Evolutionary conservation across 2,888 invertebrate genomes (phyloP), one percentile per base, ranked within the genome.

Genomic region (Mycalesis mineus): DNA sequence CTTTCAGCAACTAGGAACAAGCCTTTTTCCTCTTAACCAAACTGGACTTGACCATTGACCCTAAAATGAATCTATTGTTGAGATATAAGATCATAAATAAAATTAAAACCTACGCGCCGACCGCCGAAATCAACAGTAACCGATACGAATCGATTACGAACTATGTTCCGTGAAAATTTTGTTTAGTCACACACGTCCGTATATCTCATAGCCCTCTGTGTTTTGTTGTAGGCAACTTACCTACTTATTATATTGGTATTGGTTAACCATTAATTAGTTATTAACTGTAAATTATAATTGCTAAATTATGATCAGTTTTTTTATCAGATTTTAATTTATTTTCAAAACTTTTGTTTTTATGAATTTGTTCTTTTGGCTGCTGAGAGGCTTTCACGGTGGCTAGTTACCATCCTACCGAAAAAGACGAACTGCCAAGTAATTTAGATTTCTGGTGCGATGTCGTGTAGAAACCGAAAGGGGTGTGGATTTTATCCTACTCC

Each of bases 121-220:
- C 17, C 42, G 52, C 55, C 48, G 48, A 53, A 57, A 53, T 53
- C 37, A 28, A 69, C 76, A 70, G 77, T 77, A 73, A 76, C 74
- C 77, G 71, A 71, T 66, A 65, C 72, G 63, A 80, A 77, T 78
- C 71, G 77, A 78, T 78, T 73, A 67, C 53, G 22, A 51, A 51
- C 65, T 41, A 41, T 51, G 29, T 41, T 51, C 61, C 68, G 55
- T 62, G 68, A 57, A 63, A 57, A 52, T 51, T 47, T 11, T 42
- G 41, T 60, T 60, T 57, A 47, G 57, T 51, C 47, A 51, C 52
- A 52, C 47, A 41, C 41, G 15, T n/a, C 17, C 52, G 17, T 15
- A 15, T 11, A 8, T n/a, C 14, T 52, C 13, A 52, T 33, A 17
- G 17, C 31, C 17, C 17, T 17, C 42, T 42, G 33, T 22, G 42